Evolutionary conservation across 2,888 invertebrate species (phyloP), one percentile per base, ranked within the genome.

Genomic region (Hirtodrosophila cameraria): DNA sequence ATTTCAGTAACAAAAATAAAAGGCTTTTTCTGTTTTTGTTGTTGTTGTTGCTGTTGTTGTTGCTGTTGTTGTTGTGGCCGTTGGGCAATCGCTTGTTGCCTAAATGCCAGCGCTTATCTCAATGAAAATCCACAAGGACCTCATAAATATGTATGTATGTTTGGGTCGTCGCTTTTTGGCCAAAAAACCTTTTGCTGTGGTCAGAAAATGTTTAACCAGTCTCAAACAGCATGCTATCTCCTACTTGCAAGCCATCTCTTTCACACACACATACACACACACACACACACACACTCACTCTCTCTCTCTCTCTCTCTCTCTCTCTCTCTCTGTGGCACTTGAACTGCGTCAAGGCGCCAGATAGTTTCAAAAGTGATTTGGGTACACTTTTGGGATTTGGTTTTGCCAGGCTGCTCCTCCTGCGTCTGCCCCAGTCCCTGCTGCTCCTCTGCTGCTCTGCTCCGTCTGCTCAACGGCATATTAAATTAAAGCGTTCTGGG

Each of bases 351-450:
- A 81, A 86, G 78, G 78, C 78, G 78, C 75, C 66, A 76, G 79
- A 85, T 85, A 86, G 86, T 86, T 84, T 85, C 82, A 86, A 84
- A 86, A 83, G 82, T 84, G 84, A 84, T 84, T 81, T 85, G 86
- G 86, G 87, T 84, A 77, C 68, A 84, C 84, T 83, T 86, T 84
- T 66, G 82, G 84, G 82, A 80, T 77, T 75, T 75, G 81, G 61
- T 73, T 75, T 74, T 72, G 45, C 43, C 30, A 36, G 27, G 12
- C 13, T 20, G 13, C 33, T 16, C 39, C 28, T 30, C 23, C 27
- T 27, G n/a, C 35, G 9, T 7, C 20, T 15, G 18, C n/a, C n/a
- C n/a, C n/a, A n/a, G n/a, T n/a, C n/a, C n/a, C n/a, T n/a, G n/a
- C n/a, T n/a, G n/a, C n/a, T n/a, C n/a, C n/a, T n/a, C n/a, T n/a